Conservation (phyloP, 2,888 invertebrate genomes). For the Drosophila kuntzei region DNA sequence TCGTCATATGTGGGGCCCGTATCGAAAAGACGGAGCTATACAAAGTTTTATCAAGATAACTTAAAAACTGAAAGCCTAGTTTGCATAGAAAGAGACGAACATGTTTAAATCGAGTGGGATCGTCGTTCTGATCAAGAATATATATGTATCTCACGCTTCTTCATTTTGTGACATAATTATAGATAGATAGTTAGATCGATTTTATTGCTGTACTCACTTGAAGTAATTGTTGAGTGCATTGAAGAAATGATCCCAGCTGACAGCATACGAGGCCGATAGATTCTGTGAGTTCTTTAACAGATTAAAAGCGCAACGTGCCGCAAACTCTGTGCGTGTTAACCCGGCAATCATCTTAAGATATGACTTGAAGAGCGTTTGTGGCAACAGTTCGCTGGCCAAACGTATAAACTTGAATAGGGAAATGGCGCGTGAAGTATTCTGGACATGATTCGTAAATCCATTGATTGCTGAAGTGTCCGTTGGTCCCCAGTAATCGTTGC, state of each 20-base stretch:
- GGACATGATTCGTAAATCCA: conserved; percentile 6
- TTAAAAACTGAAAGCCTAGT: too few species aligned
- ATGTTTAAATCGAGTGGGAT: too few species aligned
- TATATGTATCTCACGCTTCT: too few species aligned
- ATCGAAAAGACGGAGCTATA: too few species aligned
- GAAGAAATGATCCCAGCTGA: conserved; percentile 95
- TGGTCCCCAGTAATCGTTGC: conserved; percentile 92
- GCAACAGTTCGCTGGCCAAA: conserved; percentile 93
- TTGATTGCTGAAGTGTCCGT: conserved; percentile 61
- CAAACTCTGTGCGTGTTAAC: conserved; percentile 90
- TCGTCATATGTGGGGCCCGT: too few species aligned
- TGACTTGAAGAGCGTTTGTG: conserved; percentile 93
- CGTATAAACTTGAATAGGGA: conserved; percentile 96
- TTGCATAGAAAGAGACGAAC: too few species aligned
- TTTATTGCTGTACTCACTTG: conserved; percentile 87
- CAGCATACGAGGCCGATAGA: conserved; percentile 86
- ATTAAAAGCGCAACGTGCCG: conserved; percentile 92
- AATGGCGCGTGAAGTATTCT: conserved; percentile 88
- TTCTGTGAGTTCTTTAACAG: conserved; percentile 89
- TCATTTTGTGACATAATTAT: too few species aligned
- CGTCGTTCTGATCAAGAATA: too few species aligned
- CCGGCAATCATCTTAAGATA: conserved; percentile 95
- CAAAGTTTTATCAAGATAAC: too few species aligned
- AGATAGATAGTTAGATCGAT: too few species aligned
- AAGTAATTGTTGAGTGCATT: conserved; percentile 91